Conservation (phyloP, 2,113 vertebrate species). For the Nannospalax galili region DNA sequence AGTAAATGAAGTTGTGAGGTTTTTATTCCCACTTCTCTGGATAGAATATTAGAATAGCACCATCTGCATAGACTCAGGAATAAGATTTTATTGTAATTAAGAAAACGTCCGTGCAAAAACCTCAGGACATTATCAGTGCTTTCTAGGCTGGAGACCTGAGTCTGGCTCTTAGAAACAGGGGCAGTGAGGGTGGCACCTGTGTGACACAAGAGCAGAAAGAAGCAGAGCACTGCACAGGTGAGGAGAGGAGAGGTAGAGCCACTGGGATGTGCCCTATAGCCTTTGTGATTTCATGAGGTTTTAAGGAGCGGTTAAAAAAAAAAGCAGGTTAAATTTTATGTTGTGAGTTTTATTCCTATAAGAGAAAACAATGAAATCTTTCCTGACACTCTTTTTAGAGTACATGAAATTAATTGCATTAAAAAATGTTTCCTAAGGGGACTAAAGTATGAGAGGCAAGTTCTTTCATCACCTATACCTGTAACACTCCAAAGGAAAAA, state of each 20-base stretch:
- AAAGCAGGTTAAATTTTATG: neutral
- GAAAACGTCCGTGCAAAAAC: neutral
- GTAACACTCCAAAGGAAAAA: neutral
- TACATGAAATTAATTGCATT: constrained; percentile 5
- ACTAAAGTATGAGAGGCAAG: neutral
- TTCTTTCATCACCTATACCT: neutral
- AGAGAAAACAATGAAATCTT: neutral
- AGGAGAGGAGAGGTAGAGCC: neutral
- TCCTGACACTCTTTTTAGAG: neutral
- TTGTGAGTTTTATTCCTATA: constrained; percentile 34
- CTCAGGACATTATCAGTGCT: constrained; percentile 1
- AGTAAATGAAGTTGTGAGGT: neutral
- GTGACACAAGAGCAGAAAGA: neutral
- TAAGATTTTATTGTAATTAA: constrained; percentile 63
- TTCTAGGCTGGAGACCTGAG: constrained; percentile 40
- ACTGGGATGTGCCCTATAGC: neutral
- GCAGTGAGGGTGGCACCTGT: neutral
- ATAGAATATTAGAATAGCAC: neutral
- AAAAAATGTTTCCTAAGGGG: neutral
- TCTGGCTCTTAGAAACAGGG: constrained; percentile 26
- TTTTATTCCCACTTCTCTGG: neutral
- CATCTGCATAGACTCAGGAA: neutral
- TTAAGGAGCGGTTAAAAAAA: neutral
- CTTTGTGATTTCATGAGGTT: constrained; percentile 36
- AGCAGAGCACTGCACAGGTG: neutral